Base-by-base conservation (phyloP, 2,113 vertebrate genomes). In the Phylloscopus trochilus region DNA sequence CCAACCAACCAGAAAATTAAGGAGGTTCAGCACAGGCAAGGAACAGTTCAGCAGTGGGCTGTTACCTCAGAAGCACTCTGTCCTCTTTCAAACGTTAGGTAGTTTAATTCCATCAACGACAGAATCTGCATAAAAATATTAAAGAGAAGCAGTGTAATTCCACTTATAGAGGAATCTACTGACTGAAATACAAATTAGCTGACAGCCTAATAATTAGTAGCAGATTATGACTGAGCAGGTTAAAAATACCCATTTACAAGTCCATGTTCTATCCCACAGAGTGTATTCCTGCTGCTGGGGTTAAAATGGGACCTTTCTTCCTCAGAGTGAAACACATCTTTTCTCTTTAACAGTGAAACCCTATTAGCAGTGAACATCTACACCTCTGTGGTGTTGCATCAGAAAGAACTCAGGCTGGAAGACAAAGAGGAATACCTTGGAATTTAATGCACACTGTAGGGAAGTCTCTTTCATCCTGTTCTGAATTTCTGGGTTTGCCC, bases 401-500 rank as follows among this genome's bases (percentile, higher is more conserved):
- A 63, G 66, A 43, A 33, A 80, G 72, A 79, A 60, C 15, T 3
- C n/a, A 60, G 56, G 30, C 41, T 44, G 51, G 12, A 46, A 69
- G 52, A 63, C 6, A 39, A 49, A 30, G 49, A 91, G n/a, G 27
- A 75, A 89, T 97, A 99, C 99, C 99, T 99, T 99, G 43, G 99
- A 98, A 96, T 99, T 99, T 70, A 99, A 96, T 2, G 99, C 99
- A 52, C 99, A 99, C 70, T 98, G 97, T 19, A 99, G 96, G 1
- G 99, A 98, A 0, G 98, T 99, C 83, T 99, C 98, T 53, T 98
- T 98, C 97, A 96, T 98, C 63, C 98, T 97, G 97, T 99, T 99
- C 78, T 97, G 96, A 80, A 98, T 51, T 59, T 97, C 90, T 3
- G 98, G 98, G 87, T 97, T 97, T 9, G 99, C 99, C 22, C 99